These are phyloP conservation scores for Polyommatus icarus DNA, from an alignment of 2,888 invertebrate species.

Conservation along the genomic window DNA sequence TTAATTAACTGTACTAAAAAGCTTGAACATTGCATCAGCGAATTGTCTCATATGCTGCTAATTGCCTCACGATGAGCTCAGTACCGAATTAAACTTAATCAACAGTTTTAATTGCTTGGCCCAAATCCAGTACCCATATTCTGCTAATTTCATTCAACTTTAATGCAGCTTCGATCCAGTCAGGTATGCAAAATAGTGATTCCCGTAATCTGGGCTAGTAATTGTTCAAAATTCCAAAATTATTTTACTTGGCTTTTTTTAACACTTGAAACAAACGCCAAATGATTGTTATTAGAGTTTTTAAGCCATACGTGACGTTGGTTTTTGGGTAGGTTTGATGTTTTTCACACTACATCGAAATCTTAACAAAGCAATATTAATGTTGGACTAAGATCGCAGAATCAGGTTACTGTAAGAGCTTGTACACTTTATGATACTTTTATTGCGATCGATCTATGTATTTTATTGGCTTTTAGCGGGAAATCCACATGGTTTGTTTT, in stretches of 20 bases:
- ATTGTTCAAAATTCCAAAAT: no score
- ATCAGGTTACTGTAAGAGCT: neutral
- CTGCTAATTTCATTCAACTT: neutral
- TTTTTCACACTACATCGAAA: no score
- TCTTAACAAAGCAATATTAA: no score
- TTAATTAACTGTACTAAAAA: neutral
- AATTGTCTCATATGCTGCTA: neutral
- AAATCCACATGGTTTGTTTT: neutral
- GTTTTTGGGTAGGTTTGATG: no score
- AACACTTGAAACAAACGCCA: neutral
- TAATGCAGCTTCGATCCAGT: neutral
- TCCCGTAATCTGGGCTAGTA: no score
- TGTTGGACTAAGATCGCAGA: no score
- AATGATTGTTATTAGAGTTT: neutral
- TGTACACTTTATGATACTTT: neutral
- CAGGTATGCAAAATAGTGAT: neutral
- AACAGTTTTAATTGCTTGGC: slow-evolving; percentile 17
- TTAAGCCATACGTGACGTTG: no score
- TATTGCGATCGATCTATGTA: slow-evolving; percentile 1
- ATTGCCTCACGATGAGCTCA: slow-evolving; percentile 16
- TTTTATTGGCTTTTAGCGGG: neutral
- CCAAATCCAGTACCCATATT: neutral
- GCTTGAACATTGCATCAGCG: neutral
- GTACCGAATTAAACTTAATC: slow-evolving; percentile 13
- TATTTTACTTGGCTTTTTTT: neutral